Conservation (phyloP, 1,140 invertebrate species). For the Marisa cornuarietis region DNA sequence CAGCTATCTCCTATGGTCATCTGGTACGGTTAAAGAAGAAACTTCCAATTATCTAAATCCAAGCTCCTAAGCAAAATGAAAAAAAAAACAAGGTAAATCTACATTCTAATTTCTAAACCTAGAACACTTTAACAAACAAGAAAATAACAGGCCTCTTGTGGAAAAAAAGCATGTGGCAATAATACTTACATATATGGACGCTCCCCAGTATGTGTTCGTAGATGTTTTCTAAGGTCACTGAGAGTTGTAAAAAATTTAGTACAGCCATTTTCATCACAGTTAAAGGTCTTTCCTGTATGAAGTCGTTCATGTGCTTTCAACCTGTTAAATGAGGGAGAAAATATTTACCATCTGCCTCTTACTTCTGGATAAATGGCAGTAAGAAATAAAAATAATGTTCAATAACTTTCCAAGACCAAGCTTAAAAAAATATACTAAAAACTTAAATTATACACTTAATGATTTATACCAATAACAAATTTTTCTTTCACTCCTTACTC, state of each 20-base stretch:
- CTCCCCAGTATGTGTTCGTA: slow-evolving; percentile 90
- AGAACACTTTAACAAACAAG: too few relatives aligned
- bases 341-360: not conserved
- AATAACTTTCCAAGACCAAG: not conserved
- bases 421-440: too few relatives aligned
- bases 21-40: too few relatives aligned
- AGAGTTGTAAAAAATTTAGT: slow-evolving; percentile 92
- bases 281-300: slow-evolving; percentile 95
- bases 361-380: not conserved
- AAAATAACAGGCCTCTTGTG: too few relatives aligned
- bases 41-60: too few relatives aligned
- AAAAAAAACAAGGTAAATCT: too few relatives aligned
- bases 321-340: slow-evolving; percentile 67
- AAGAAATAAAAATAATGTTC: not conserved
- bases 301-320: slow-evolving; percentile 90
- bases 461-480: too few relatives aligned
- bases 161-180: slow-evolving; percentile 29
- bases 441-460: not conserved
- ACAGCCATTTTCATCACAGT: slow-evolving; percentile 85
- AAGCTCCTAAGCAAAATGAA: too few relatives aligned
- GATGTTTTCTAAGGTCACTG: slow-evolving; percentile 93
- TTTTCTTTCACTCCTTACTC: too few relatives aligned
- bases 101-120: too few relatives aligned
- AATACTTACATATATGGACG: slow-evolving; percentile 84
- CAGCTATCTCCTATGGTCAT: too few relatives aligned